Conservation (phyloP, 2,888 invertebrate species). For the Isotomurus palustris region DNA sequence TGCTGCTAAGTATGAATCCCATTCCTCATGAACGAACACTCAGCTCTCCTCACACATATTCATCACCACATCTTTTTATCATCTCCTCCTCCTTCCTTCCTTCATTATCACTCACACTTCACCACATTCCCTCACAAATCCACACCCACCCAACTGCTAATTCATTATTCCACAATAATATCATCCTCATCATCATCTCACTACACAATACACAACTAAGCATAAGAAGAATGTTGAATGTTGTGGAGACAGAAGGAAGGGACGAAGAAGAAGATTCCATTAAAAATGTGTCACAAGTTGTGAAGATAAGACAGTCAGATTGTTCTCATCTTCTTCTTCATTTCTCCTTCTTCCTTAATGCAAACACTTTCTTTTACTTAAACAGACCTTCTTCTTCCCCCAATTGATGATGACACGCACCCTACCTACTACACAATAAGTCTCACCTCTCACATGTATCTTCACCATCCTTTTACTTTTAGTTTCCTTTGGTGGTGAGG, state of each 20-base stretch:
- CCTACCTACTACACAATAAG: neutral
- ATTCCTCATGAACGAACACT: too few species aligned
- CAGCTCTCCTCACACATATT: neutral
- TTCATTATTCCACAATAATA: too few species aligned
- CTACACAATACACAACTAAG: neutral
- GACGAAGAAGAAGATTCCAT: constrained; percentile 36
- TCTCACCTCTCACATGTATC: neutral
- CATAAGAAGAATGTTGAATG: constrained; percentile 5
- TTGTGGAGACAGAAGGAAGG: constrained; percentile 6
- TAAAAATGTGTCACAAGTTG: constrained; percentile 39
- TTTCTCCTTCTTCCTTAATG: neutral
- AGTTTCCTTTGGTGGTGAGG: too few species aligned
- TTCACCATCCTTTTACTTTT: neutral
- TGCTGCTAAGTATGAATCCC: too few species aligned
- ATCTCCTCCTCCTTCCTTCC: neutral
- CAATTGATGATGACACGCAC: neutral
- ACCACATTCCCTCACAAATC: too few species aligned
- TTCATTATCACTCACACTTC: neutral
- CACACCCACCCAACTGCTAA: too few species aligned
- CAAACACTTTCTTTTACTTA: too few species aligned
- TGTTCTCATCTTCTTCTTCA: neutral
- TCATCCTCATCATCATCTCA: too few species aligned
- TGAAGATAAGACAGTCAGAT: constrained; percentile 37
- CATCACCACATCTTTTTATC: too few species aligned
- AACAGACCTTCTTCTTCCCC: neutral